Percentiles rank a stretch among this genome's conserved stretches.
Evolutionary conservation across 2,888 invertebrate species (phyloP).

Genomic region (Nowickia ferox): DNA sequence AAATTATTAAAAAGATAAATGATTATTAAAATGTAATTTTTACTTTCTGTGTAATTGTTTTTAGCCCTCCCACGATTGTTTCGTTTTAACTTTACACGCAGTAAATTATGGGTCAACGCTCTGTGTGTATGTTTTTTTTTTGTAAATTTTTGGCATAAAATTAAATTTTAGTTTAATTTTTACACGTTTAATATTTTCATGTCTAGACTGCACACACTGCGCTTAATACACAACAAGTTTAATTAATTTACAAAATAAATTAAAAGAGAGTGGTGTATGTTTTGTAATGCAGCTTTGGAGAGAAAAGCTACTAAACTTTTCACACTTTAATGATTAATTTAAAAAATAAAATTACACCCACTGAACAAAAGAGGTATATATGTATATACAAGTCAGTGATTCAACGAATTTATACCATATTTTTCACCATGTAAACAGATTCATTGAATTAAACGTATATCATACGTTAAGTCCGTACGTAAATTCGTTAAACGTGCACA

Average conservation of each 20-base stretch:
- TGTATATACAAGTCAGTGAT: no score
- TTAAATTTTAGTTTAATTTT: constrained; percentile 24
- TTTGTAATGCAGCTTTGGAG: not conserved
- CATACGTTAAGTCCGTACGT: no score
- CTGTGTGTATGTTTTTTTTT: constrained; percentile 8
- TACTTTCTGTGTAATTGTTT: constrained; percentile 5
- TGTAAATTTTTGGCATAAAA: constrained; percentile 6
- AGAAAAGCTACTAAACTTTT: constrained; percentile 5
- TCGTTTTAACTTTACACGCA: not conserved
- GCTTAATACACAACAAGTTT: constrained; percentile 15
- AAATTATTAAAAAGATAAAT: constrained; percentile 63
- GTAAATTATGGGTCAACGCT: constrained; percentile 39
- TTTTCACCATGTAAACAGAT: no score
- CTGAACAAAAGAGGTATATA: no score
- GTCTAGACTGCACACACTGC: constrained; percentile 39
- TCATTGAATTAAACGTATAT: no score
- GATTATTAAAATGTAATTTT: constrained; percentile 46
- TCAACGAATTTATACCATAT: no score
- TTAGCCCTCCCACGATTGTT: not conserved
- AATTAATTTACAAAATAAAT: constrained; percentile 27
- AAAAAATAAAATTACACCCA: not conserved
- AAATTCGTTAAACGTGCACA: no score
- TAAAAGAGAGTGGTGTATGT: not conserved
- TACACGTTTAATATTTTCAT: constrained; percentile 23
- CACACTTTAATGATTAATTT: constrained; percentile 2